These are phyloP conservation scores for Opisthocomus hoazin DNA, from an alignment of 2,113 vertebrate species.

Conservation along the genomic window DNA sequence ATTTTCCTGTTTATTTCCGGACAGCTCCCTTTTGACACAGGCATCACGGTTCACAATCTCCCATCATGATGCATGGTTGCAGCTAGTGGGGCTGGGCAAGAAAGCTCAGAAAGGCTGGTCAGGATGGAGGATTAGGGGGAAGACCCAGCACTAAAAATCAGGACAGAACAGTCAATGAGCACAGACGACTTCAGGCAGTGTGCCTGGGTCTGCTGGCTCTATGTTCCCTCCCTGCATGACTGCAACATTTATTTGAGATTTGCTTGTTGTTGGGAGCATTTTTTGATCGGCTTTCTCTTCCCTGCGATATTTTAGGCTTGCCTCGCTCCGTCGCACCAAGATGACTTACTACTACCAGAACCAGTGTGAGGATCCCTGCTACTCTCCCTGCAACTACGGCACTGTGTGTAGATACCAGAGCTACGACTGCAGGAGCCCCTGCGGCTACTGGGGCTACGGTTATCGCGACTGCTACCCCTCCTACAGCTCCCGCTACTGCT, in stretches of 20 bases:
- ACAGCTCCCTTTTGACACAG: not conserved
- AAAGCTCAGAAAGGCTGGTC: not conserved
- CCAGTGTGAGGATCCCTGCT: not conserved
- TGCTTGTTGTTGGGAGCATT: fast-evolving
- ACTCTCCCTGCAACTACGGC: not conserved
- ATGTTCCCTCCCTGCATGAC: not conserved
- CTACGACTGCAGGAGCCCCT: not conserved
- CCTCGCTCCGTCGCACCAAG: not conserved
- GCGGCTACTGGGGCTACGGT: not conserved
- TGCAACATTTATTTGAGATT: not conserved
- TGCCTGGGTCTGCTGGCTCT: not conserved
- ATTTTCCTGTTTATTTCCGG: not conserved
- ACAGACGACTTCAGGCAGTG: fast-evolving
- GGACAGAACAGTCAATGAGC: not conserved
- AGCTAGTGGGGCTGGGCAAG: not conserved
- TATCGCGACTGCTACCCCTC: not conserved
- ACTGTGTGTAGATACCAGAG: not conserved
- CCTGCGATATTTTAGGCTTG: not conserved
- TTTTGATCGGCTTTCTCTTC: not conserved
- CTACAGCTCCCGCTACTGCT: not conserved
- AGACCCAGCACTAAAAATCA: fast-evolving
- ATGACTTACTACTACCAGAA: constrained; percentile 30
- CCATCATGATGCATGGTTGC: fast-evolving
- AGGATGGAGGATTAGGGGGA: not conserved
- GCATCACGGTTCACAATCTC: fast-evolving